Conservation (phyloP, 2,888 invertebrate species). For the Ligdia adustata region DNA sequence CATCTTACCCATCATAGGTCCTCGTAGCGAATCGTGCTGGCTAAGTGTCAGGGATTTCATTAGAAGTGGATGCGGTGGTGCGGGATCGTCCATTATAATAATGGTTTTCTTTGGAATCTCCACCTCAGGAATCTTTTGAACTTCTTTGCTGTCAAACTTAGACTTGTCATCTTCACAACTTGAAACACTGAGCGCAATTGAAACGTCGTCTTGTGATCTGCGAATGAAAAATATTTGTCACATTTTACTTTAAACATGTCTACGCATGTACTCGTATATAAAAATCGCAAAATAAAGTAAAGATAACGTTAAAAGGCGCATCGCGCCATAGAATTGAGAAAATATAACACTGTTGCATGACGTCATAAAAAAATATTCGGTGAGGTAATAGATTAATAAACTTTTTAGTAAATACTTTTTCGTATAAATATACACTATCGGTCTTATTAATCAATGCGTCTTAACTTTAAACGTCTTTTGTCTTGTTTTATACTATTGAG, state of each 20-base stretch:
- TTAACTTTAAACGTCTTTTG: no score
- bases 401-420: no score
- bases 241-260: not conserved
- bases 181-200: conserved; percentile 76
- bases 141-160: conserved; percentile 62
- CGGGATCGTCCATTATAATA: conserved; percentile 71
- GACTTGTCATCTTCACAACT: conserved; percentile 80
- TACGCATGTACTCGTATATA: not conserved
- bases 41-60: conserved; percentile 78
- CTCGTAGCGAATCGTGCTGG: conserved; percentile 71
- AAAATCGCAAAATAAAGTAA: no score
- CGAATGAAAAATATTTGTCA: conserved; percentile 13
- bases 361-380: no score
- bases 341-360: no score
- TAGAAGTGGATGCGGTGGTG: conserved; percentile 73
- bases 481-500: no score
- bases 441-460: no score
- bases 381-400: no score
- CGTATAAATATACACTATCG: no score
- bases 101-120: conserved; percentile 72
- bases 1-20: conserved; percentile 73
- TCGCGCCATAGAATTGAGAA: no score
- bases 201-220: conserved; percentile 81
- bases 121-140: conserved; percentile 39
- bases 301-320: no score